Evolutionary conservation across 1,140 invertebrate genomes (phyloP).

Genomic region (Danaus melanippus): DNA sequence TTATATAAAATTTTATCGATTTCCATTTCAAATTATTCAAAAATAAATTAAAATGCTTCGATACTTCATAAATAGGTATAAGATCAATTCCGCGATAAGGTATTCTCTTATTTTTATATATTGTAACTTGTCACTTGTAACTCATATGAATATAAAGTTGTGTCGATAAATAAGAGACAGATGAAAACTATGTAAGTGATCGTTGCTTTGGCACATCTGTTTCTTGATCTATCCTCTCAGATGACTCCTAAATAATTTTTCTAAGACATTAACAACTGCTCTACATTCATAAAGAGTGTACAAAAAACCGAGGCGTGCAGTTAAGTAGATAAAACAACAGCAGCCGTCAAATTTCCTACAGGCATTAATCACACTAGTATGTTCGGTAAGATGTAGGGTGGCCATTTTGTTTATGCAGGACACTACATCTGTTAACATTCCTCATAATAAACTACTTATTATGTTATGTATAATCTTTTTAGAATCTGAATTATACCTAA

Average conservation of each 20-base stretch:
- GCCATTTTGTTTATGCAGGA: conserved; percentile 19
- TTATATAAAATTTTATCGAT: no score
- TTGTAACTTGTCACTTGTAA: background rate
- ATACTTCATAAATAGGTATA: no score
- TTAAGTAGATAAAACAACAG: conserved; percentile 70
- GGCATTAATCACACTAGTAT: conserved; percentile 67
- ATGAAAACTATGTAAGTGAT: background rate
- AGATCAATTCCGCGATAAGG: no score
- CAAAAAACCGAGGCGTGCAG: conserved; percentile 65
- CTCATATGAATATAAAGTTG: background rate
- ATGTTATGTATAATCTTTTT: no score
- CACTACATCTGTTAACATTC: no score
- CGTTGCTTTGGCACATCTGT: conserved; percentile 14
- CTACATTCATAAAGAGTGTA: conserved; percentile 50
- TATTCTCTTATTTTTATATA: no score
- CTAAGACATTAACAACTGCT: conserved; percentile 63
- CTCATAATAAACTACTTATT: no score
- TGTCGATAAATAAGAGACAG: background rate
- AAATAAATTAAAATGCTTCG: no score
- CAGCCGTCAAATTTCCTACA: conserved; percentile 66
- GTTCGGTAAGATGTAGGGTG: conserved; percentile 50
- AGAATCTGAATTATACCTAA: no score
- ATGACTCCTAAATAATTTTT: conserved; percentile 51
- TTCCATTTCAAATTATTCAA: no score
- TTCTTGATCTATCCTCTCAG: conserved; percentile 18